Evolutionary conservation across 2,888 invertebrate genomes (phyloP).

Genomic region (Drosophila kokeensis): DNA sequence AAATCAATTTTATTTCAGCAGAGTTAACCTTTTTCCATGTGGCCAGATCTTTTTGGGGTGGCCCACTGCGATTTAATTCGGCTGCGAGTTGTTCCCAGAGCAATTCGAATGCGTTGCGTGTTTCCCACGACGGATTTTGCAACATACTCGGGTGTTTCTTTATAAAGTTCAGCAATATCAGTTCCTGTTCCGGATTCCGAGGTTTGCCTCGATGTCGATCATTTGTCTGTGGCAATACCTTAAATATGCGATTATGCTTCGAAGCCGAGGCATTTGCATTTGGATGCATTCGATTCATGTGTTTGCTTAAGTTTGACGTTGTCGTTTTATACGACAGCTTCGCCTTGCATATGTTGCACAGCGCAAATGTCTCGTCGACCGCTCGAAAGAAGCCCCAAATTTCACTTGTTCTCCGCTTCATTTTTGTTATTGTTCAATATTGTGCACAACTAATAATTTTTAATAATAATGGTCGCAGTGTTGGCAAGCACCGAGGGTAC

Average conservation of each 20-base stretch:
- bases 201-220: conserved; percentile 66
- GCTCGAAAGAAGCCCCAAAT: conserved; percentile 69
- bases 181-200: conserved; percentile 61
- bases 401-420: conserved; percentile 69
- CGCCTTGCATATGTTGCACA: conserved; percentile 69
- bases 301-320: conserved; percentile 68
- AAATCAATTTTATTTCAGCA: neutral
- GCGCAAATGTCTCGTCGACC: conserved; percentile 64
- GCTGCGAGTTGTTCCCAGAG: conserved; percentile 62
- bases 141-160: conserved; percentile 61
- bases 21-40: conserved; percentile 65
- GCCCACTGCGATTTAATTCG: conserved; percentile 56
- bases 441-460: conserved; percentile 31
- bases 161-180: conserved; percentile 58
- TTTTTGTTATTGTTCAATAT: conserved; percentile 36
- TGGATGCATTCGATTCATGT: conserved; percentile 70
- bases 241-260: conserved; percentile 48
- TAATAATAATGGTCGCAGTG: conserved; percentile 31
- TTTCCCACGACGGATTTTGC: conserved; percentile 68
- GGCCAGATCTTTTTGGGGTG: conserved; percentile 61
- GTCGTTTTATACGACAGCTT: conserved; percentile 70
- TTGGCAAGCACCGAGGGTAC: conserved; percentile 8
- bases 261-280: conserved; percentile 33
- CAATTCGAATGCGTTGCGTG: conserved; percentile 48
- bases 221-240: conserved; percentile 33